Conservation (phyloP, 2,888 invertebrate species). For the Aromia moschata region DNA sequence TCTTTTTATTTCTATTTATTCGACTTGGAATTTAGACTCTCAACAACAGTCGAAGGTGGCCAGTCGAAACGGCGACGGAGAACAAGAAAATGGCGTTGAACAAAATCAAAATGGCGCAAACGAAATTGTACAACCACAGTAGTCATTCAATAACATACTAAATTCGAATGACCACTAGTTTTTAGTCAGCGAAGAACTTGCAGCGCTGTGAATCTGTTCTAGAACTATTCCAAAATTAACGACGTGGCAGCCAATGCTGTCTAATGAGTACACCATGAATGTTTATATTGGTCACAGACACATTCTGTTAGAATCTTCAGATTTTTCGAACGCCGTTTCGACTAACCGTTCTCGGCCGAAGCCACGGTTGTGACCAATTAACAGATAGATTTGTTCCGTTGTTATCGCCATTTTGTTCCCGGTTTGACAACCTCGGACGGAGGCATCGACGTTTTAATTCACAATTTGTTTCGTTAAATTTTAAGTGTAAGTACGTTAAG, state of each 20-base stretch:
- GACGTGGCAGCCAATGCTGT: too few species aligned
- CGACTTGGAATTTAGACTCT: constrained; percentile 4
- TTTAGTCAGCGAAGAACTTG: too few species aligned
- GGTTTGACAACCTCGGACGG: neutral
- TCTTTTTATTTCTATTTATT: constrained; percentile 24
- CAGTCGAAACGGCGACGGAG: too few species aligned
- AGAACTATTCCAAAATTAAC: too few species aligned
- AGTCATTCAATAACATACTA: too few species aligned
- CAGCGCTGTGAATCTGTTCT: too few species aligned
- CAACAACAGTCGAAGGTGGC: neutral
- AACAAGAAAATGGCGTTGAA: too few species aligned
- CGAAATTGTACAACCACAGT: too few species aligned
- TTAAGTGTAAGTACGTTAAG: neutral
- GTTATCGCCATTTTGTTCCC: neutral
- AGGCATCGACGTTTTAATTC: neutral
- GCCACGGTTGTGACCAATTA: constrained; percentile 17
- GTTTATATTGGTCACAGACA: too few species aligned
- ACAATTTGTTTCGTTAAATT: constrained; percentile 2
- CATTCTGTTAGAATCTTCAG: neutral
- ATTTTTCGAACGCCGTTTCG: neutral
- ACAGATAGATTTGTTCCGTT: constrained; percentile 1
- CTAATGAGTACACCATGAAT: too few species aligned
- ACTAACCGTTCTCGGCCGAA: neutral
- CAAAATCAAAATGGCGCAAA: too few species aligned
- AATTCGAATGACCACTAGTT: too few species aligned